Conservation (phyloP, 2,888 invertebrate genomes). For the Erannis defoliaria region DNA sequence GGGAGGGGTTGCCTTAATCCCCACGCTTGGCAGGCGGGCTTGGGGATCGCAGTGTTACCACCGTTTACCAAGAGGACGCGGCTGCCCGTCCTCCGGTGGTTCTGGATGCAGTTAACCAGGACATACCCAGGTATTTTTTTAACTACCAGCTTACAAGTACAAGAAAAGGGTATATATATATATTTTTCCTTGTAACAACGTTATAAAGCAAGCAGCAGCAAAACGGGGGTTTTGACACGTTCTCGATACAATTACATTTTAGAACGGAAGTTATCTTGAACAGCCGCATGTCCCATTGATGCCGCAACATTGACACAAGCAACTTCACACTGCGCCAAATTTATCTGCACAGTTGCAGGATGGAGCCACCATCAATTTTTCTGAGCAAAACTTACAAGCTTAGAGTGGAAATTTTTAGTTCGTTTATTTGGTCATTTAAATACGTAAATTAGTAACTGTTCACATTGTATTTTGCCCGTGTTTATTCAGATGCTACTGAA, state of each 20-base stretch:
- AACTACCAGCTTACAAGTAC: too few relatives aligned
- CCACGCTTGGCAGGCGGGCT: too few relatives aligned
- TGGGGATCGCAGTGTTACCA: too few relatives aligned
- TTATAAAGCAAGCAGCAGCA: too few relatives aligned
- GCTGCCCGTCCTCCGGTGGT: too few relatives aligned
- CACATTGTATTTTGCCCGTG: slow-evolving; percentile 14
- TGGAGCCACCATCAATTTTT: not conserved
- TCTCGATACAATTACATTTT: slow-evolving; percentile 8
- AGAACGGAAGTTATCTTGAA: slow-evolving; percentile 12
- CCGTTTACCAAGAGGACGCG: too few relatives aligned
- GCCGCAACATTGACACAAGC: slow-evolving; percentile 18
- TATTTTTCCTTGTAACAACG: not conserved
- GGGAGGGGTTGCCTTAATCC: too few relatives aligned
- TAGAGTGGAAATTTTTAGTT: not conserved
- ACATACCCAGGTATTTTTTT: too few relatives aligned
- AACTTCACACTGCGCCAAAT: not conserved
- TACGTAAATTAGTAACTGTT: not conserved
- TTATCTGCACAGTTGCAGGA: not conserved
- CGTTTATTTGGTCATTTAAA: not conserved
- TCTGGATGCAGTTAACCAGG: too few relatives aligned
- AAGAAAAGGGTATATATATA: too few relatives aligned
- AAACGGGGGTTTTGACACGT: not conserved
- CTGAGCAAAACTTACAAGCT: not conserved
- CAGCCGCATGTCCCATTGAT: slow-evolving; percentile 1
- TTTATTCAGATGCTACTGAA: slow-evolving; percentile 36